phyloP scores from a whole-genome alignment of 2,797 vertebrate genomes.

The Garrulus glandarius region DNA sequence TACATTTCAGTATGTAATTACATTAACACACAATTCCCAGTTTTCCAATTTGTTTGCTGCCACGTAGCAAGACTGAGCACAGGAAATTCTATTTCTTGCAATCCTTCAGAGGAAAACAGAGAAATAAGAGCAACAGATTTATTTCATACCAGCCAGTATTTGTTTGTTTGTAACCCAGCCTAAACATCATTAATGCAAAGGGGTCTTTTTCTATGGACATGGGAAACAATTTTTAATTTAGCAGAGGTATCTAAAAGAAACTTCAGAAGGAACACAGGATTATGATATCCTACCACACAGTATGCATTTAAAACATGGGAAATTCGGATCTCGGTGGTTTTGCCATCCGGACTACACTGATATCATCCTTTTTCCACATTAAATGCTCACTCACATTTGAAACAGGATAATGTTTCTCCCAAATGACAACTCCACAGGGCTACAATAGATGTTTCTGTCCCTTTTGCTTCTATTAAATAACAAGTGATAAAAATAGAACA shows the following conservation, averaged over 20 bases:
- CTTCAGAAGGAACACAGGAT: not conserved
- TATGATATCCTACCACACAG: not conserved
- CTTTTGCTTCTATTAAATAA: conserved; percentile 4
- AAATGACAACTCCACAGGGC: not conserved
- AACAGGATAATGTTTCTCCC: not conserved
- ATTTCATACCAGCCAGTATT: not conserved
- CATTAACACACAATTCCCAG: not conserved
- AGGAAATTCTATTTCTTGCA: not conserved
- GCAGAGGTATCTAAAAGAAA: not conserved
- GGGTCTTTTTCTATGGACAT: not conserved
- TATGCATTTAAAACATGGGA: not conserved
- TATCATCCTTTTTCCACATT: not conserved
- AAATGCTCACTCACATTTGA: not conserved
- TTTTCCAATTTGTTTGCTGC: conserved; percentile 1
- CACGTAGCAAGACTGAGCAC: not conserved
- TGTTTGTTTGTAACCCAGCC: not conserved
- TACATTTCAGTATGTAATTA: not conserved
- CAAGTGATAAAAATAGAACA: not conserved
- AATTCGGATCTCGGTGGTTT: not conserved
- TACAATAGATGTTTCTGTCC: not conserved
- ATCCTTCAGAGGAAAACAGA: not conserved
- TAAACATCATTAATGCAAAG: not conserved
- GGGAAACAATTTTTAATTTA: not conserved
- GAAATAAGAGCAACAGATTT: not conserved
- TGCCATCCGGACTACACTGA: not conserved